Evolutionary conservation across 2,113 vertebrate genomes (phyloP), one percentile per base, ranked within the genome.

Genomic region (Hippocampus zosterae): DNA sequence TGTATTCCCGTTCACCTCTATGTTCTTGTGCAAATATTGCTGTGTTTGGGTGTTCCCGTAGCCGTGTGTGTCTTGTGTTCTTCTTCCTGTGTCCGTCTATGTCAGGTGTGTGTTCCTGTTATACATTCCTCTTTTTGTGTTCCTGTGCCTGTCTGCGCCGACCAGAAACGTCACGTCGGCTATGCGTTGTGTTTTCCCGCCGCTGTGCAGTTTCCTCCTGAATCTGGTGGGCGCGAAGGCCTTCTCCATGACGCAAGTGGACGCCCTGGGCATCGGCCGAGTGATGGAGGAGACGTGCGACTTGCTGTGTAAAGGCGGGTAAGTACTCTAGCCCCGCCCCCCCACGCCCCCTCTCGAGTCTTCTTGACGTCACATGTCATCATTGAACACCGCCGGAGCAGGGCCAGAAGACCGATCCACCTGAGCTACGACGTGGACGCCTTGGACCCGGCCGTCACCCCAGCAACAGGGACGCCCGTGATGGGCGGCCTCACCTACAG

Each of bases 221-320:
- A 91, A 90, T 77, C 46, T 82, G 8, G 84, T 92, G 48, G 88
- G 87, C 0, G 88, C 92, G 62, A 92, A 91, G 80, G 70, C 75
- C 61, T 93, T 91, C 68, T 92, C 90, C 70, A 93, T 92, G 89
- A 72, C 85, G 0, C 81, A 92, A 8, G 84, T 93, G 60, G 92
- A 93, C 61, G 77, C 56, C 1, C 82, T 93, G 0, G 92, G 92
- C 1, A 79, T 93, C 0, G 73, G 78, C 53, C 85, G 76, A 63
- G 90, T 93, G 48, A 93, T 93, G 92, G 92, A 93, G 72, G 85
- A 93, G 83, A 88, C 88, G 0, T 92, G 89, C 23, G 92, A 93
- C 74, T 85, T 92, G 77, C 79, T 93, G 40, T 85, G 68, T 10
- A 63, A 60, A 18, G 12, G 76, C 66, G 91, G 73, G 92, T 91